Conservation (phyloP, 2,888 invertebrate species). For the Sepioteuthis lessoniana region DNA sequence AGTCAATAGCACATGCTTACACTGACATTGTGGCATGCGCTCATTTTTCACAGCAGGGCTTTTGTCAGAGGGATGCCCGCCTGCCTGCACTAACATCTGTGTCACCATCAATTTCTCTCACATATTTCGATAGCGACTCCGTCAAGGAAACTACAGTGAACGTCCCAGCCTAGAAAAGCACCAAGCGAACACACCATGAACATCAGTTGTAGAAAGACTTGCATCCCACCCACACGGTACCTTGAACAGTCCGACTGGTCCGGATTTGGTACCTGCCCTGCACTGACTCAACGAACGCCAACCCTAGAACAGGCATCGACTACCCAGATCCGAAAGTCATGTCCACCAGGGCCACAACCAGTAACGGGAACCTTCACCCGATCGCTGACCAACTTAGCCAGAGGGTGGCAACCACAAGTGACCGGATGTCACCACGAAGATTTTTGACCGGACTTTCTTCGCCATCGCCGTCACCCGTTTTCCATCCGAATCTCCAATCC, state of each 20-base stretch:
- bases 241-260: neutral
- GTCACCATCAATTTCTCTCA: slow-evolving; percentile 36
- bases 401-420: neutral
- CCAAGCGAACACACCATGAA: neutral
- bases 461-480: neutral
- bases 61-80: slow-evolving; percentile 13
- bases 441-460: slow-evolving; percentile 11
- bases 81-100: slow-evolving; percentile 42
- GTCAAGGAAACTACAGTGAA: neutral
- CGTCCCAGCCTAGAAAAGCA: slow-evolving; percentile 10
- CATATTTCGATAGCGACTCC: slow-evolving; percentile 43
- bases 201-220: neutral
- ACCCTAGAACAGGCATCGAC: neutral
- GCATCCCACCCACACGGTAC: slow-evolving; percentile 6
- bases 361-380: neutral
- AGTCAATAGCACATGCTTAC: neutral
- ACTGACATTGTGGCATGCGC: neutral
- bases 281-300: neutral
- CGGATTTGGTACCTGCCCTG: neutral
- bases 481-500: neutral
- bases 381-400: neutral
- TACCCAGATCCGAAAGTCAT: neutral
- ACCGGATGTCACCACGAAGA: neutral
- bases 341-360: neutral
- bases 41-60: slow-evolving; percentile 18